Evolutionary conservation across 1,140 invertebrate genomes (phyloP), one percentile per base, ranked within the genome.

Genomic region (Acyrthosiphon pisum): DNA sequence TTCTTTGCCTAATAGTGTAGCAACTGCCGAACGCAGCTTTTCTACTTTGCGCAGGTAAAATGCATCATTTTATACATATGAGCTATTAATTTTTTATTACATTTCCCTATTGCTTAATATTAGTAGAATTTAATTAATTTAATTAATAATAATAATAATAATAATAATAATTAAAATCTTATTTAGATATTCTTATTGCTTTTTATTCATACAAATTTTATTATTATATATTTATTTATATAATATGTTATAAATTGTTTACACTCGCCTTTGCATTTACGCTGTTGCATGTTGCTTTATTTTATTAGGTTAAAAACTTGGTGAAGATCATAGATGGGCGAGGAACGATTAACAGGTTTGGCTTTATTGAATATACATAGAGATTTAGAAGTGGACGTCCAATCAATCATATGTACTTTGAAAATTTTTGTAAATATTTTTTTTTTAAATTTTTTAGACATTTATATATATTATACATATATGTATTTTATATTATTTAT

Each of bases 41-140:
- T 89, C 87, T 20, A 89, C 87, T 89, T 89, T 89, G 87, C 46
- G 87, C 81, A 83, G 81, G 81, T 83, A 83, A 83, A 83, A 83
- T 81, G 3, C 37, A 35, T 35, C 37, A 81, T 81, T 81, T 81
- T n/a, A n/a, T n/a, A n/a, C n/a, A n/a, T n/a, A n/a, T n/a, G n/a
- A n/a, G n/a, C n/a, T n/a, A n/a, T n/a, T n/a, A n/a, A n/a, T 18
- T 81, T 81, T 81, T 81, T 81, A 1, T 81, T 81, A 35, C 37
- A 81, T 81, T 81, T 81, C 18, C 76, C 35, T 20, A 81, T 37
- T 81, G 35, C 2, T 81, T 37, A 76, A 35, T 37, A 81, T 81
- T 81, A 81, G 0, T 81, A 81, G 35, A 81, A 18, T 81, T 81
- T 81, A 81, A 81, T 81, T 81, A 1, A 81, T 37, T 37, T 37